Conservation (phyloP, 2,888 invertebrate species). For the Thecocarcelia acutangulata region DNA sequence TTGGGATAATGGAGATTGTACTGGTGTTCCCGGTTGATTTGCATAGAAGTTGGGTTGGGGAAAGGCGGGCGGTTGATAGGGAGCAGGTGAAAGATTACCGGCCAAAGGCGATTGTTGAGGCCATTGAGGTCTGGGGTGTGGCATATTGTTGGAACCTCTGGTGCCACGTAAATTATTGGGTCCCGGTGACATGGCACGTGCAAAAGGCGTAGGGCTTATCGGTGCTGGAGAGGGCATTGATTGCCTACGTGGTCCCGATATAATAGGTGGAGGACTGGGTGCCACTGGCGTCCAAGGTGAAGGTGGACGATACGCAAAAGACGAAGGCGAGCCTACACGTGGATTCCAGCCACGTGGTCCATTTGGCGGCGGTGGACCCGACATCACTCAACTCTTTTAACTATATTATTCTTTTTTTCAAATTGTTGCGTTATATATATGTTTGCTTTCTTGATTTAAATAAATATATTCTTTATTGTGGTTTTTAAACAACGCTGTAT, state of each 20-base stretch:
- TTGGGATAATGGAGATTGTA: conserved; percentile 54
- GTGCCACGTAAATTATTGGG: conserved; percentile 81
- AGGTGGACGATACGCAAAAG: conserved; percentile 87
- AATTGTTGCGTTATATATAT: not conserved
- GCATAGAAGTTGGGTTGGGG: conserved; percentile 70
- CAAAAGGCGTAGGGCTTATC: conserved; percentile 75
- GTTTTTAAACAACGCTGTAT: not conserved
- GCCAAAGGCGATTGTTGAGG: conserved; percentile 78
- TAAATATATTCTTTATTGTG: not conserved
- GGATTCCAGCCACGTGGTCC: conserved; percentile 81
- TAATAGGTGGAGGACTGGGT: conserved; percentile 88
- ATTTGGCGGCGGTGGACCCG: conserved; percentile 79
- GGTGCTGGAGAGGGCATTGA: conserved; percentile 78
- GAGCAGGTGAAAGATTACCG: conserved; percentile 80
- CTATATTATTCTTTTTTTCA: conserved; percentile 2
- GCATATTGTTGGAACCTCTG: conserved; percentile 82
- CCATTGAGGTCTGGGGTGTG: conserved; percentile 87
- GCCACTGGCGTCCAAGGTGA: conserved; percentile 85
- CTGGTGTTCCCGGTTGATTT: conserved; percentile 42
- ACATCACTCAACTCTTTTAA: conserved; percentile 74
- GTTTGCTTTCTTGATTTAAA: not conserved
- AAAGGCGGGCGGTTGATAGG: conserved; percentile 73
- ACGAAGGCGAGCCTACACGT: conserved; percentile 82
- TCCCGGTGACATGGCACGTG: conserved; percentile 83
- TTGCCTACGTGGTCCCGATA: conserved; percentile 84